Evolutionary conservation across 1,140 invertebrate genomes (phyloP).

Genomic region (Protaetia brevitarsis): DNA sequence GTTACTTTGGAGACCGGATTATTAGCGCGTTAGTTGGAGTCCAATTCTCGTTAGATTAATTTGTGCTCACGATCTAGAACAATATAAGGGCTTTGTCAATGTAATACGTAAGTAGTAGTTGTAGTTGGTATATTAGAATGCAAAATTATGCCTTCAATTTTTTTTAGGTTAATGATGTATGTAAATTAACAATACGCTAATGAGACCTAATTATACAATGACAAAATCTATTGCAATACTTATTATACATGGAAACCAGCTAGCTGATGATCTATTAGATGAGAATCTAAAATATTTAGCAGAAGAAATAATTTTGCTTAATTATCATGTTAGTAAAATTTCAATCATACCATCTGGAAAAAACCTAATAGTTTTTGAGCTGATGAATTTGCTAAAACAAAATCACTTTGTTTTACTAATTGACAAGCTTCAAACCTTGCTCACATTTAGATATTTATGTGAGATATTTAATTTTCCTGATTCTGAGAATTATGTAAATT

Average conservation of each 20-base stretch:
- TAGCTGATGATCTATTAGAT: constrained; percentile 3
- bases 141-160: not conserved
- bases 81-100: no score
- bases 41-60: no score
- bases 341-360: not conserved
- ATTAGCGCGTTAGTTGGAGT: no score
- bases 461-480: not conserved
- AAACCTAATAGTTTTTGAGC: not conserved
- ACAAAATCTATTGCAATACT: not conserved
- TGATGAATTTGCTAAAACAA: constrained; percentile 6
- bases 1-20: no score
- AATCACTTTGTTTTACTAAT: constrained; percentile 13
- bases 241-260: not conserved
- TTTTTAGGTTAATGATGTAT: not conserved
- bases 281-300: not conserved
- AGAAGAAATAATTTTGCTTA: not conserved
- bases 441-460: not conserved
- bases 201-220: not conserved
- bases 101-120: not conserved
- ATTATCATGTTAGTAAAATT: constrained; percentile 8
- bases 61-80: no score
- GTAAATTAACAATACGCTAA: no score
- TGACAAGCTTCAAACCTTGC: not conserved
- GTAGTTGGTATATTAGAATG: not conserved
- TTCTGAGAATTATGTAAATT: not conserved